Evolutionary conservation across 2,888 invertebrate genomes (phyloP).

Genomic region (Callosobruchus maculatus): DNA sequence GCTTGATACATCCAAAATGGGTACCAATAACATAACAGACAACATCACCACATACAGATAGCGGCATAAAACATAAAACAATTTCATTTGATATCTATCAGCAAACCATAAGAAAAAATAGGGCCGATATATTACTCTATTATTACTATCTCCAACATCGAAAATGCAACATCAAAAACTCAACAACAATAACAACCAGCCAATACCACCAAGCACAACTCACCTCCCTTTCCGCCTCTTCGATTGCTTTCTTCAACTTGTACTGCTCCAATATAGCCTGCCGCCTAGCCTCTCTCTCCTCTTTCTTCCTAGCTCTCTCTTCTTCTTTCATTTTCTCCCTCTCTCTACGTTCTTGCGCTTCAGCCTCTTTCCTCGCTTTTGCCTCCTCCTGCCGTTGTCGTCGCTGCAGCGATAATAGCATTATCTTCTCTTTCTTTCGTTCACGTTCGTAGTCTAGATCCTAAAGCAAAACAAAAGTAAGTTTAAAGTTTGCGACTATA

Average conservation of each 20-base stretch:
- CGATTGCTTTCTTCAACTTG: conserved; percentile 88
- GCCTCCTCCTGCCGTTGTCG: conserved; percentile 88
- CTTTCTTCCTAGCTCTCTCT: conserved; percentile 67
- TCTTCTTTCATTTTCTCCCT: conserved; percentile 73
- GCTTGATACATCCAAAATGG: too few relatives aligned
- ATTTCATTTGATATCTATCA: too few relatives aligned
- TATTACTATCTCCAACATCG: too few relatives aligned
- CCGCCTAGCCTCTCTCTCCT: conserved; percentile 83
- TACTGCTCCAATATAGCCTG: conserved; percentile 89
- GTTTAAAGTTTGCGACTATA: too few relatives aligned
- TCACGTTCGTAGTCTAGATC: conserved; percentile 87
- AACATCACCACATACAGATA: too few relatives aligned
- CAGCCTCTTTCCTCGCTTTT: conserved; percentile 78
- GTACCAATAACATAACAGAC: too few relatives aligned
- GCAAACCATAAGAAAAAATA: too few relatives aligned
- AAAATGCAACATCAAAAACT: too few relatives aligned
- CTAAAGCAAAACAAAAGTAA: conserved; percentile 48
- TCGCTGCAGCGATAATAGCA: conserved; percentile 84
- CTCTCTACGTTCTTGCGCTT: conserved; percentile 71
- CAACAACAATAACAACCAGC: background rate
- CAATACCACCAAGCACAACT: conserved; percentile 10
- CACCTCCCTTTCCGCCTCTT: conserved; percentile 86
- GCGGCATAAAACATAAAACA: too few relatives aligned
- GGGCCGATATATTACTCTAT: too few relatives aligned
- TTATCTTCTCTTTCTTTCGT: conserved; percentile 85